These are phyloP conservation scores for Ctenopoma kingsleyae DNA, from an alignment of 2,797 vertebrate genomes.

Conservation along the genomic window DNA sequence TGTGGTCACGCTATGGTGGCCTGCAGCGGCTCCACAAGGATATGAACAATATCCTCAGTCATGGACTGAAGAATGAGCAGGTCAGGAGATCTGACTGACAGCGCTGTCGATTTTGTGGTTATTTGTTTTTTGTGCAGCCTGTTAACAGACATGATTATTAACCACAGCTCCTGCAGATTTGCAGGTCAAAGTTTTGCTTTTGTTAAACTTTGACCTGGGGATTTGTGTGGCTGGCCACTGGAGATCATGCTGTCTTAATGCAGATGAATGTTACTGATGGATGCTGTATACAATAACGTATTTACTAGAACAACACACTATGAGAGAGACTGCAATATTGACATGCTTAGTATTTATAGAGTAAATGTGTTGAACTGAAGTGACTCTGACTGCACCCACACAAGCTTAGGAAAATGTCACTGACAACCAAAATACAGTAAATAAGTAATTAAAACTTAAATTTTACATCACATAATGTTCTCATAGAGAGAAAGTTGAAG, in stretches of 20 bases:
- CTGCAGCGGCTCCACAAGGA: conserved; percentile 95
- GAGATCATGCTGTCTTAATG: neutral
- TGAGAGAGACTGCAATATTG: neutral
- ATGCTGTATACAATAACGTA: neutral
- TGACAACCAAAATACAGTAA: neutral
- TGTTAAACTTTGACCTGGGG: conserved; percentile 7
- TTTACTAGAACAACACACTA: neutral
- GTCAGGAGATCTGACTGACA: conserved; percentile 68
- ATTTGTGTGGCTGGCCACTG: neutral
- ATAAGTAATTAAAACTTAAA: neutral
- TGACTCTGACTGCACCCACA: neutral
- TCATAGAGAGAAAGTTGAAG: too few relatives aligned
- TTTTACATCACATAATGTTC: neutral
- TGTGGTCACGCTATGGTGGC: conserved; percentile 97
- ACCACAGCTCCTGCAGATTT: neutral
- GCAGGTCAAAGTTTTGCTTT: conserved; percentile 11
- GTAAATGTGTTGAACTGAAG: neutral
- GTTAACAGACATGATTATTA: neutral
- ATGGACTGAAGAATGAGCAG: conserved; percentile 93
- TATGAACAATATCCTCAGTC: conserved; percentile 96
- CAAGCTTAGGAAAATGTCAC: neutral
- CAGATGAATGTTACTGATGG: neutral
- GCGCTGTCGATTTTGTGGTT: neutral
- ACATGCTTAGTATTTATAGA: neutral
- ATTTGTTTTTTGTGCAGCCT: neutral